These are phyloP conservation scores for Neosalanx taihuensis DNA, from an alignment of 2,797 vertebrate genomes.

Conservation along the genomic window DNA sequence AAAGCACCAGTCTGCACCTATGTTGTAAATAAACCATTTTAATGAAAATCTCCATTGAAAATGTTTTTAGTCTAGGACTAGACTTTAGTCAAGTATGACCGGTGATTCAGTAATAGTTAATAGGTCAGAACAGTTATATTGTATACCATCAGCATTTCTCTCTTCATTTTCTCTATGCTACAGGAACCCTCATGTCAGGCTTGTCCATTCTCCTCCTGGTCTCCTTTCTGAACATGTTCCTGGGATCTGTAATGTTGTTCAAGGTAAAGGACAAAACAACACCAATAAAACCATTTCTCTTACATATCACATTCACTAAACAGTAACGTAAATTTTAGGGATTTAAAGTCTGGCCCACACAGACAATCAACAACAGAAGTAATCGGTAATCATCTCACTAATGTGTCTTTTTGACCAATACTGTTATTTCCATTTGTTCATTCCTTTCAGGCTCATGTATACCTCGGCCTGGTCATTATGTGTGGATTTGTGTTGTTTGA, in stretches of 20 bases:
- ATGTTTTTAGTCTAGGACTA: too few relatives aligned
- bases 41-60: too few relatives aligned
- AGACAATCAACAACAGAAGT: too few relatives aligned
- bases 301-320: too few relatives aligned
- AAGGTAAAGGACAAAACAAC: conserved; percentile 59
- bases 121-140: too few relatives aligned
- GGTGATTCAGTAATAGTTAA: too few relatives aligned
- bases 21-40: neutral
- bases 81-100: too few relatives aligned
- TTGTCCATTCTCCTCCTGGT: conserved; percentile 75
- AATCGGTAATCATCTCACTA: too few relatives aligned
- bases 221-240: conserved; percentile 76
- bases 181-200: conserved; percentile 78
- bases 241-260: conserved; percentile 76
- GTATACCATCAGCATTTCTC: neutral
- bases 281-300: neutral
- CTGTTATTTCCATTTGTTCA: too few relatives aligned
- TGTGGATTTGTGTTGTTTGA: conserved; percentile 87
- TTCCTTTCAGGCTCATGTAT: conserved; percentile 75
- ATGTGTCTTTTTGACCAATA: too few relatives aligned
- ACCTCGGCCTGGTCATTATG: conserved; percentile 79
- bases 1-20: conserved; percentile 8
- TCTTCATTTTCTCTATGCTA: neutral
- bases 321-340: too few relatives aligned
- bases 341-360: too few relatives aligned